Percentiles rank a stretch among this genome's conserved stretches.
phyloP scores from a whole-genome alignment of 2,888 invertebrate species.

The Clunio marinus region DNA sequence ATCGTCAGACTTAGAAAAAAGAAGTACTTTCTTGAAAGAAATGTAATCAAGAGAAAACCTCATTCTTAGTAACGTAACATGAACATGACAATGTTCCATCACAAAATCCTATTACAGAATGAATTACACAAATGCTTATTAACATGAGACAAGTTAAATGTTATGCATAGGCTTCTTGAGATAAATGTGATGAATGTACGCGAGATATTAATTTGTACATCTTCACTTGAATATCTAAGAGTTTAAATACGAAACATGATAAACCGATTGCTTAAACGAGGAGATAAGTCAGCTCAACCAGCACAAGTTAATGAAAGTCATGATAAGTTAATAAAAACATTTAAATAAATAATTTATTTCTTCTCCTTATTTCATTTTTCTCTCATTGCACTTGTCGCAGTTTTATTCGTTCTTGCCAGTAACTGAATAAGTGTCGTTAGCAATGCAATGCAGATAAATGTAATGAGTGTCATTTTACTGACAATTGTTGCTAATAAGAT shows the following conservation, averaged over 20 bases:
- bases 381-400: neutral
- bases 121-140: neutral
- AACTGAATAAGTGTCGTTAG: neutral
- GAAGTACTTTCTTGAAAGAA: too few species aligned
- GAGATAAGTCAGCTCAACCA: neutral
- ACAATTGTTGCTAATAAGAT: too few species aligned
- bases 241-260: too few species aligned
- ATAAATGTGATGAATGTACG: slow-evolving; percentile 4
- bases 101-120: neutral
- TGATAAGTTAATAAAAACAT: slow-evolving; percentile 6
- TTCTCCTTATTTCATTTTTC: too few species aligned
- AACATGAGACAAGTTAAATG: neutral
- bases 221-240: too few species aligned
- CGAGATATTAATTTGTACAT: neutral
- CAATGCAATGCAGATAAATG: neutral
- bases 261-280: neutral
- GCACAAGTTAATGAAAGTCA: neutral
- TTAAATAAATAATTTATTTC: slow-evolving; percentile 6
- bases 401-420: neutral
- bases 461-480: neutral
- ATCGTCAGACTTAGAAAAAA: too few species aligned
- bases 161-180: too few species aligned
- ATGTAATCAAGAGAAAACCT: neutral
- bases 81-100: neutral
- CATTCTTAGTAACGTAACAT: neutral